A percentile compares a stretch with the other conserved stretches of the same genome.
Evolutionary conservation across 2,113 vertebrate species (phyloP).

Genomic region (Strigops habroptila): DNA sequence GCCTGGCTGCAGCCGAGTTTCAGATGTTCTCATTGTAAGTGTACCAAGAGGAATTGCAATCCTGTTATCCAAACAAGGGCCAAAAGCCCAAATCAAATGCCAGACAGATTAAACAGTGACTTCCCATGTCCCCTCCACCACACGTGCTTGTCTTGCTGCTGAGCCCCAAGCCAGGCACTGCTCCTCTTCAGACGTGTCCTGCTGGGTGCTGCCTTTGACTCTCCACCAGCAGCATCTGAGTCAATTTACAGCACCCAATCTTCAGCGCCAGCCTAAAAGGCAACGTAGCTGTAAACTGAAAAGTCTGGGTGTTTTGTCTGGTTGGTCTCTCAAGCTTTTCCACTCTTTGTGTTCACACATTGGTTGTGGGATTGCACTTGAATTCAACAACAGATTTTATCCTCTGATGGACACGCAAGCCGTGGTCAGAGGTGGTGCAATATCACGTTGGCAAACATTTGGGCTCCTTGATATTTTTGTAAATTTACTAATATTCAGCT

Average conservation of each 20-base stretch:
- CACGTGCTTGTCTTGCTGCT: accelerated
- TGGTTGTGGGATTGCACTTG: not conserved
- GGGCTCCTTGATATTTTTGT: not conserved
- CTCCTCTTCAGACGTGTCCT: not conserved
- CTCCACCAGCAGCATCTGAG: not conserved
- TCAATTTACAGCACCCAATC: not conserved
- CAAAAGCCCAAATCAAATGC: slow-evolving; percentile 44
- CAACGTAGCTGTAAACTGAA: not conserved
- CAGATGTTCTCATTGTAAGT: slow-evolving; percentile 1
- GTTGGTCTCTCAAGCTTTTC: not conserved
- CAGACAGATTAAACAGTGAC: not conserved
- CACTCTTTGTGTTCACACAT: not conserved
- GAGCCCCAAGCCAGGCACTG: not conserved
- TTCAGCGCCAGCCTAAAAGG: not conserved
- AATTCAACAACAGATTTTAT: not conserved
- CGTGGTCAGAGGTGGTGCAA: not conserved
- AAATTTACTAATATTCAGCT: not conserved
- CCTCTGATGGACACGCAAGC: not conserved
- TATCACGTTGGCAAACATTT: slow-evolving; percentile 1
- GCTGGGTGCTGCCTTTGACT: accelerated
- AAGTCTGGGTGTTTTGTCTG: not conserved
- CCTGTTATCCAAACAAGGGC: not conserved
- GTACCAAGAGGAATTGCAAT: slow-evolving; percentile 23
- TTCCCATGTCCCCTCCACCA: not conserved
- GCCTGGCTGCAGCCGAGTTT: slow-evolving; percentile 6